phyloP scores from a whole-genome alignment of 1,140 invertebrate species.

The Lasioglossum baleicum region DNA sequence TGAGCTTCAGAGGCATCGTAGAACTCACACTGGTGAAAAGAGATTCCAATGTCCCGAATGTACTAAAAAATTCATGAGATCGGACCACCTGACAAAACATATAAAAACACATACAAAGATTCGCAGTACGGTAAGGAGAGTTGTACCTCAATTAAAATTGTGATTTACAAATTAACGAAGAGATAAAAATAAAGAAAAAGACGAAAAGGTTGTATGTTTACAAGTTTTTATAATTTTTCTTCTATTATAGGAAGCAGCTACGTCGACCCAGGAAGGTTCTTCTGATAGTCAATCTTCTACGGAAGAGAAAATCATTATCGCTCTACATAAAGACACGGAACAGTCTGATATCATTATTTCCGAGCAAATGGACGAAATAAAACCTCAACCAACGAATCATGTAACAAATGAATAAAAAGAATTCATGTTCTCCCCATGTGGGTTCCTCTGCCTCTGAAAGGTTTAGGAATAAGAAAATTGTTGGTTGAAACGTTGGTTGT shows the following conservation, averaged over 20 bases:
- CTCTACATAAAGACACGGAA: constrained; percentile 79
- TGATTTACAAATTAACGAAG: too few species aligned
- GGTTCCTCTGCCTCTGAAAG: background rate
- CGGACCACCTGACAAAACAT: constrained; percentile 93
- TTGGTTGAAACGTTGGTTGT: background rate
- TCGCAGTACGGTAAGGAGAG: constrained; percentile 82
- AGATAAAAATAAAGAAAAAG: too few species aligned
- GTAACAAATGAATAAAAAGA: constrained; percentile 72
- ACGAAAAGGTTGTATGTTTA: too few species aligned
- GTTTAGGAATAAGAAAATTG: constrained; percentile 22
- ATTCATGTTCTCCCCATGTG: background rate
- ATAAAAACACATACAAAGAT: constrained; percentile 92
- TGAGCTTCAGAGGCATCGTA: constrained; percentile 93
- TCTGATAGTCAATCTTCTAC: constrained; percentile 82
- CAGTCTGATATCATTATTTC: constrained; percentile 70
- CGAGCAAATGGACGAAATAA: constrained; percentile 70
- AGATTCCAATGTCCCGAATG: constrained; percentile 91
- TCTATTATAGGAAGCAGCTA: constrained; percentile 80
- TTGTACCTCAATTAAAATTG: too few species aligned
- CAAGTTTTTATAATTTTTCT: background rate
- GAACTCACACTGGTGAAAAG: constrained; percentile 95
- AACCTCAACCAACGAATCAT: constrained; percentile 72
- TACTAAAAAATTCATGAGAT: constrained; percentile 93
- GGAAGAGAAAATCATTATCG: constrained; percentile 86
- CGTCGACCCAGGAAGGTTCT: constrained; percentile 82